Evolutionary conservation across 2,888 invertebrate species (phyloP).

Genomic region (Drosophila mettleri): DNA sequence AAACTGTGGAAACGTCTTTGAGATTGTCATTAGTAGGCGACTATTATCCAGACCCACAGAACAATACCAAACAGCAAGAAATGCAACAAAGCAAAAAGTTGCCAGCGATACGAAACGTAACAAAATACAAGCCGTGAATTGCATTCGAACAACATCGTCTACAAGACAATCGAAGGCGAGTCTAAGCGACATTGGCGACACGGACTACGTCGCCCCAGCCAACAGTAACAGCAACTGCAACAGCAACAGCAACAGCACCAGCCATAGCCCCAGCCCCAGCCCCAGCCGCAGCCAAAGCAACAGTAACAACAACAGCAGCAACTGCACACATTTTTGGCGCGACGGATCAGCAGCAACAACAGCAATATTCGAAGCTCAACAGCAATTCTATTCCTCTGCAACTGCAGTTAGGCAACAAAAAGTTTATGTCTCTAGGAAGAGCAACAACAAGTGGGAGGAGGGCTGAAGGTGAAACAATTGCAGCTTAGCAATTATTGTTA

Average conservation of each 20-base stretch:
- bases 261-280: slow-evolving; percentile 8
- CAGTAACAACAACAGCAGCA: slow-evolving; percentile 30
- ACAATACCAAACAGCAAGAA: slow-evolving; percentile 51
- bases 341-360: slow-evolving; percentile 18
- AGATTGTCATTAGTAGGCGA: slow-evolving; percentile 77
- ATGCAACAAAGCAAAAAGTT: slow-evolving; percentile 56
- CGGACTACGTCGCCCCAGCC: slow-evolving; percentile 53
- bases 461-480: slow-evolving; percentile 31
- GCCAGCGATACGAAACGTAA: slow-evolving; percentile 66
- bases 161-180: slow-evolving; percentile 84
- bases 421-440: slow-evolving; percentile 26
- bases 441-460: slow-evolving; percentile 10
- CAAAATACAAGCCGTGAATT: slow-evolving; percentile 83
- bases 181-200: slow-evolving; percentile 71
- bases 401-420: slow-evolving; percentile 27
- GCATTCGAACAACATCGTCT: slow-evolving; percentile 85
- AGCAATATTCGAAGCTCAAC: slow-evolving; percentile 21
- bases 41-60: slow-evolving; percentile 58
- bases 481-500: slow-evolving; percentile 75
- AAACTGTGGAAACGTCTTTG: slow-evolving; percentile 82
- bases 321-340: slow-evolving; percentile 66
- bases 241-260: not conserved
- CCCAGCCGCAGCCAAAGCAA: slow-evolving; percentile 58
- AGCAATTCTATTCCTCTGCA: slow-evolving; percentile 41
- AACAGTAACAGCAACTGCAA: slow-evolving; percentile 10